Evolutionary conservation across 2,888 invertebrate genomes (phyloP).

Genomic region (Parapristionchus giblindavisi): DNA sequence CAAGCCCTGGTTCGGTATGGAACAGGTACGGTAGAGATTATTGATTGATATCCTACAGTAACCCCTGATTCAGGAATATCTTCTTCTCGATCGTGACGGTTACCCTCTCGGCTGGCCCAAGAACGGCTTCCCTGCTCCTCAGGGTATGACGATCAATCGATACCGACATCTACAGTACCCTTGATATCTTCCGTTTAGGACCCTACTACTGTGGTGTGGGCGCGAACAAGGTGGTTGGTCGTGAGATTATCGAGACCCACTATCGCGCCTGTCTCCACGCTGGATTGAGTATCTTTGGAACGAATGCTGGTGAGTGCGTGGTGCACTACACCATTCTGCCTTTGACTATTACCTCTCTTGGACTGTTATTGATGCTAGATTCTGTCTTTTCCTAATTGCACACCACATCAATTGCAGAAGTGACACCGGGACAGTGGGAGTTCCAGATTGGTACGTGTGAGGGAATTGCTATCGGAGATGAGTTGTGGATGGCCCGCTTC

Average conservation of each 20-base stretch:
- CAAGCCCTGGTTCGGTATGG: constrained; percentile 72
- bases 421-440: constrained; percentile 64
- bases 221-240: constrained; percentile 89
- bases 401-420: constrained; percentile 43
- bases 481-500: constrained; percentile 72
- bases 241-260: constrained; percentile 94
- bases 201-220: constrained; percentile 95
- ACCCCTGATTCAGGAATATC: constrained; percentile 70
- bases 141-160: constrained; percentile 53
- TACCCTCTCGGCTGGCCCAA: constrained; percentile 70
- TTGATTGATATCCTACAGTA: not conserved
- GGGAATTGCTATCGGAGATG: constrained; percentile 72
- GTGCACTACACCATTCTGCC: not conserved
- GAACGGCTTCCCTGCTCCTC: constrained; percentile 65
- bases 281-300: constrained; percentile 88
- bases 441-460: constrained; percentile 73
- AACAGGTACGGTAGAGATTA: constrained; percentile 68
- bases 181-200: constrained; percentile 25
- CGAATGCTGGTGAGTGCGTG: constrained; percentile 84
- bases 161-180: not conserved
- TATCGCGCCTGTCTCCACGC: constrained; percentile 92
- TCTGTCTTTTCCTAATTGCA: not conserved
- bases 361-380: too few relatives aligned
- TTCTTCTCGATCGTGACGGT: constrained; percentile 71
- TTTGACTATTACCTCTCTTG: too few relatives aligned